Conservation (phyloP, 2,888 invertebrate genomes). For the Meiosimyza decipiens region DNA sequence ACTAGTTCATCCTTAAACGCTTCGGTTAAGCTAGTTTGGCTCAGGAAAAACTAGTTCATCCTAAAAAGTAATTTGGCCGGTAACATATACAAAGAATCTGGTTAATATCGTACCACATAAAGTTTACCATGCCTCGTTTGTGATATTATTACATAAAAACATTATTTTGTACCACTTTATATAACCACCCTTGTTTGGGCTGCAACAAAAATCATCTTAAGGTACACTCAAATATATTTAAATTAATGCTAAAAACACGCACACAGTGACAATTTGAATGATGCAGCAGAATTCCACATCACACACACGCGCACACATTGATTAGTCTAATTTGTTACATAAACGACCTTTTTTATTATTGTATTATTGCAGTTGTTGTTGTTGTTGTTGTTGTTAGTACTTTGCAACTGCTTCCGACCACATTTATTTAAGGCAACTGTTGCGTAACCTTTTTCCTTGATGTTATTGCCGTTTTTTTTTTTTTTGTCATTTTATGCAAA, state of each 20-base stretch:
- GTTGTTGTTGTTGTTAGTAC: background rate
- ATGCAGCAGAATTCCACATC: background rate
- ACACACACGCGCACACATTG: background rate
- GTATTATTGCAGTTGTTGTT: background rate
- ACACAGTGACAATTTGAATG: background rate
- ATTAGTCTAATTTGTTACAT: slow-evolving; percentile 6
- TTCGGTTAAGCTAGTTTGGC: too few relatives aligned
- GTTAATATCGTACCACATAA: too few relatives aligned
- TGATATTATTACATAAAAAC: too few relatives aligned
- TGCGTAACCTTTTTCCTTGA: background rate
- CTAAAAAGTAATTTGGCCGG: too few relatives aligned
- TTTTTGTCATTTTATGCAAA: background rate
- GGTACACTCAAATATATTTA: background rate
- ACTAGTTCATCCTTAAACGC: too few relatives aligned
- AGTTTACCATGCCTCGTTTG: too few relatives aligned
- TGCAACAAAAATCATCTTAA: too few relatives aligned
- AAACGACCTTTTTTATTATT: background rate
- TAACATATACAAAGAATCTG: too few relatives aligned
- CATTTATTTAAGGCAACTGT: background rate
- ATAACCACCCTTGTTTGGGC: too few relatives aligned
- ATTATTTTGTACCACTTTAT: too few relatives aligned
- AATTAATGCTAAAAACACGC: background rate
- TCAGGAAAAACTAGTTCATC: too few relatives aligned
- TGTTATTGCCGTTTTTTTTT: background rate
- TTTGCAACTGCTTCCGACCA: background rate